These are phyloP conservation scores for Yasuhikotakia modesta DNA, from an alignment of 2,797 vertebrate genomes.

Conservation along the genomic window DNA sequence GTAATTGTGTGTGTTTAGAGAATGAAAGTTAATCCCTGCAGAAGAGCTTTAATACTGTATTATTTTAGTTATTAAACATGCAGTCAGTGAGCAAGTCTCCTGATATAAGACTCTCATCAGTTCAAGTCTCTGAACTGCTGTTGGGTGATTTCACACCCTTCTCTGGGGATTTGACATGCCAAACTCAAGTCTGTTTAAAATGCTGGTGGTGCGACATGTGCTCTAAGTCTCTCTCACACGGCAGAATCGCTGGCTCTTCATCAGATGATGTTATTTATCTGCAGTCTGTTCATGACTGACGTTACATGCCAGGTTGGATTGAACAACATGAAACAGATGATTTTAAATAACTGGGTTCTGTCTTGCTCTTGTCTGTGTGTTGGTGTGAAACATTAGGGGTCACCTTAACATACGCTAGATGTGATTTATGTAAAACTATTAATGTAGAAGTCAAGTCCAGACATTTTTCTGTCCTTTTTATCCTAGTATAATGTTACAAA, in stretches of 20 bases:
- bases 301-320: not conserved
- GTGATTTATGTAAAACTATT: too few relatives aligned
- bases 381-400: not conserved
- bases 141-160: conserved; percentile 12
- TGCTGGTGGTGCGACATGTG: not conserved
- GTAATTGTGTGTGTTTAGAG: conserved; percentile 70
- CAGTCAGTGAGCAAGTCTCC: conserved; percentile 32
- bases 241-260: not conserved
- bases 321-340: not conserved
- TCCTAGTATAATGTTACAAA: too few relatives aligned
- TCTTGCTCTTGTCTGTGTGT: too few relatives aligned
- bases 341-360: not conserved
- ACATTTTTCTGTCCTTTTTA: too few relatives aligned
- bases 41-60: conserved; percentile 54
- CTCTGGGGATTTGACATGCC: too few relatives aligned
- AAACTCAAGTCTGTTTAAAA: conserved; percentile 13
- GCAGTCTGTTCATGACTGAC: not conserved
- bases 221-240: conserved; percentile 4
- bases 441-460: too few relatives aligned
- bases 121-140: conserved; percentile 10
- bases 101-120: conserved; percentile 57
- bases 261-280: conserved; percentile 7
- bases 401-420: not conserved
- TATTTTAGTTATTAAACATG: conserved; percentile 49
- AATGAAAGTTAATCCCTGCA: conserved; percentile 60